Evolutionary conservation across 2,113 vertebrate species (phyloP).

Genomic region (Sander lucioperca): DNA sequence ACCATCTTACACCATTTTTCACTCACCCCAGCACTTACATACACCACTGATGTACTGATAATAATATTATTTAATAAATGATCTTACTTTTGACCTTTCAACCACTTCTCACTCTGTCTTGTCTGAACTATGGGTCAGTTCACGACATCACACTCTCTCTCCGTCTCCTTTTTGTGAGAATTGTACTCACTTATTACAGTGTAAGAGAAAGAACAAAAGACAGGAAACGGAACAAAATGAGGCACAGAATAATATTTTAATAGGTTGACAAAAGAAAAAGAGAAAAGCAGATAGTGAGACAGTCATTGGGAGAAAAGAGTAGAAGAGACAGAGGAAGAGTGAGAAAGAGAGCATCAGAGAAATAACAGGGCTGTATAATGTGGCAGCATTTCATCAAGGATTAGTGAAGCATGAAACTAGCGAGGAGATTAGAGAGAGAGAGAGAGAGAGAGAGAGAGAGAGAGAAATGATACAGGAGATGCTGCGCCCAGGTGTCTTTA

Average conservation of each 20-base stretch:
- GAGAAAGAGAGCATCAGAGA: conserved; percentile 13
- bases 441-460: background rate
- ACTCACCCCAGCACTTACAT: no score
- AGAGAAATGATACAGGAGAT: background rate
- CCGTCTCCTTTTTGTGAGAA: background rate
- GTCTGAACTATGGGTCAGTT: no score
- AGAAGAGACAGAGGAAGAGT: background rate
- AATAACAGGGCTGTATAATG: background rate
- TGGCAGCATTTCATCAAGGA: conserved; percentile 23
- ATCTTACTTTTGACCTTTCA: no score
- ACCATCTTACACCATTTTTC: no score
- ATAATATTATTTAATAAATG: no score
- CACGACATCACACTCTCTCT: no score
- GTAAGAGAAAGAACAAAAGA: background rate
- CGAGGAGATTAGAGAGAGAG: background rate
- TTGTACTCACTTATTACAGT: background rate
- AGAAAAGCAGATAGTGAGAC: background rate
- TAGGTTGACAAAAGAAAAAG: background rate
- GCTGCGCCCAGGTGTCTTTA: background rate
- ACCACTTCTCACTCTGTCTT: background rate
- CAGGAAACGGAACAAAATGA: conserved; percentile 9
- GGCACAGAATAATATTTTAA: background rate
- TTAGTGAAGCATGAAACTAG: conserved; percentile 34
- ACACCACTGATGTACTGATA: no score
- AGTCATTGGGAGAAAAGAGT: background rate